Conservation (phyloP, 2,888 invertebrate genomes). For the Pachycephus smyrnensis region DNA sequence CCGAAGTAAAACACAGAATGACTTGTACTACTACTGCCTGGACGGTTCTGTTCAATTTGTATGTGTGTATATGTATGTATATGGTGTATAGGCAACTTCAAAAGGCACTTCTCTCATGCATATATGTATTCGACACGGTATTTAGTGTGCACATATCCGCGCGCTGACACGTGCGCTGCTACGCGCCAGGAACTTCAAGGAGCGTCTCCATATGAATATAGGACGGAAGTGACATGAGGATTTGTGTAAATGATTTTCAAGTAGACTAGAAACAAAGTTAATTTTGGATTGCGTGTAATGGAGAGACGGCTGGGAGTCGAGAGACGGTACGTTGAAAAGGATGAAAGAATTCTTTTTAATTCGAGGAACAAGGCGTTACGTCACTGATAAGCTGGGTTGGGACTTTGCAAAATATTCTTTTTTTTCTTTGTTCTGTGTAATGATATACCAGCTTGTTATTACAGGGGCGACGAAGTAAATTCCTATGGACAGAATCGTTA, state of each 20-base stretch:
- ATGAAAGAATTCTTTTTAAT: background rate
- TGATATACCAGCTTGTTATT: background rate
- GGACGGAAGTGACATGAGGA: background rate
- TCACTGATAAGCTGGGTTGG: background rate
- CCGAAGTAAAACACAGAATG: background rate
- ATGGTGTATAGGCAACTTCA: background rate
- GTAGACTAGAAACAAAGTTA: background rate
- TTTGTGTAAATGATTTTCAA: background rate
- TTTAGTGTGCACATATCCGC: background rate
- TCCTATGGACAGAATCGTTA: background rate
- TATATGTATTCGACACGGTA: background rate
- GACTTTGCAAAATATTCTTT: background rate
- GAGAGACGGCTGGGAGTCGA: background rate
- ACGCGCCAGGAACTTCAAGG: background rate
- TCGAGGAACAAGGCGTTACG: background rate
- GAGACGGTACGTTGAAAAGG: background rate
- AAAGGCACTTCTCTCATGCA: background rate
- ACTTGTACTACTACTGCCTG: background rate
- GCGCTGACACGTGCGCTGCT: background rate
- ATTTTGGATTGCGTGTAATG: background rate
- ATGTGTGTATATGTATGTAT: background rate
- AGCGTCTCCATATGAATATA: background rate
- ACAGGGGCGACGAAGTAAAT: background rate
- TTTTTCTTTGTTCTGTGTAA: background rate
- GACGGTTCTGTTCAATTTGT: background rate